Conservation (phyloP, 2,113 vertebrate species). For the Megaceryle torquata region DNA sequence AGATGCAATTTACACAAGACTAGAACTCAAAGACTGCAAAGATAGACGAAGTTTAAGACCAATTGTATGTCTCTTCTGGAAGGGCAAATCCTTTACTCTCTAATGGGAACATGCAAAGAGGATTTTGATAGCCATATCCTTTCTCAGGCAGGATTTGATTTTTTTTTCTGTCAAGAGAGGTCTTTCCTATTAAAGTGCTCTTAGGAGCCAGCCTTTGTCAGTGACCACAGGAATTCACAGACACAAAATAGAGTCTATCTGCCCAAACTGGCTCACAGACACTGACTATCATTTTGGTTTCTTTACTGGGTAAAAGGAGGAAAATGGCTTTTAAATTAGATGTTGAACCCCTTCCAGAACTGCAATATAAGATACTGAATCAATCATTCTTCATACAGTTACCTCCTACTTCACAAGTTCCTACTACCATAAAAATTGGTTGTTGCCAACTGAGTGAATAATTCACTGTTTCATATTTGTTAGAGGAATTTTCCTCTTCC, state of each 20-base stretch:
- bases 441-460: slow-evolving; percentile 31
- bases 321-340: slow-evolving; percentile 43
- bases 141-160: background rate
- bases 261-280: background rate
- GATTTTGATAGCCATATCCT: background rate
- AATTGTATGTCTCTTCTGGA: background rate
- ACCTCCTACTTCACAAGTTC: slow-evolving; percentile 44
- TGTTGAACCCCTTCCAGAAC: slow-evolving; percentile 40
- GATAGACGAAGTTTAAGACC: background rate
- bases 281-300: slow-evolving; percentile 9
- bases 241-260: slow-evolving; percentile 2
- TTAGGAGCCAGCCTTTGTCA: background rate
- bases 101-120: background rate
- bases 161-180: background rate
- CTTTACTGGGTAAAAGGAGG: slow-evolving; percentile 5
- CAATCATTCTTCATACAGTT: slow-evolving; percentile 35
- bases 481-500: background rate
- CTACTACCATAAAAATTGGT: slow-evolving; percentile 25
- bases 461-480: slow-evolving; percentile 11
- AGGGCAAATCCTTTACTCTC: background rate
- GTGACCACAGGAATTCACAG: background rate
- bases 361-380: slow-evolving; percentile 40
- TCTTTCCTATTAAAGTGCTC: background rate
- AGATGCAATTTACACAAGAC: background rate
- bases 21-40: background rate